Conservation (phyloP, 2,888 invertebrate species). For the Boloria selene region DNA sequence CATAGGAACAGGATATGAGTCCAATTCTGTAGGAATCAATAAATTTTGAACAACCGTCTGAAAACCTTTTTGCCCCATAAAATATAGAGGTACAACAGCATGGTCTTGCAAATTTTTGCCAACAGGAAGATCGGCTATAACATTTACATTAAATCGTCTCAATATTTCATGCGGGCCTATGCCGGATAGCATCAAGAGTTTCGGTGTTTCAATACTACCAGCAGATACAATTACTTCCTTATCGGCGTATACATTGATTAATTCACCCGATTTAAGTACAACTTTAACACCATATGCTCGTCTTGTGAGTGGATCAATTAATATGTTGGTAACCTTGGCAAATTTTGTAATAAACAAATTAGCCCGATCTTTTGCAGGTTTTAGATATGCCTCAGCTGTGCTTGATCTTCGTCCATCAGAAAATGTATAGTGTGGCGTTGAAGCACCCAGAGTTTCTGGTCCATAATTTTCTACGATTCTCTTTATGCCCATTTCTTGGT, state of each 20-base stretch:
- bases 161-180: slow-evolving; percentile 62
- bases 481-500: slow-evolving; percentile 50
- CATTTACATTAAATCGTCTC: slow-evolving; percentile 51
- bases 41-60: slow-evolving; percentile 46
- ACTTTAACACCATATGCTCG: slow-evolving; percentile 61
- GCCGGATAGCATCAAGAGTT: slow-evolving; percentile 68
- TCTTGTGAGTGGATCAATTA: slow-evolving; percentile 53
- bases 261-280: slow-evolving; percentile 46
- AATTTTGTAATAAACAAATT: slow-evolving; percentile 63
- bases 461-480: slow-evolving; percentile 49
- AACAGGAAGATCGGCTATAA: slow-evolving; percentile 63
- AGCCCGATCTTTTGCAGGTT: slow-evolving; percentile 50
- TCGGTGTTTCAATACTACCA: slow-evolving; percentile 64
- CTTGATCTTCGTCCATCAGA: slow-evolving; percentile 64
- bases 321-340: slow-evolving; percentile 58
- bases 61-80: slow-evolving; percentile 56
- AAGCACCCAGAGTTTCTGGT: slow-evolving; percentile 46
- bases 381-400: slow-evolving; percentile 65
- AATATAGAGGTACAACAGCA: slow-evolving; percentile 50
- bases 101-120: slow-evolving; percentile 71
- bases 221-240: slow-evolving; percentile 68
- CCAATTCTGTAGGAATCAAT: slow-evolving; percentile 43
- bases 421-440: slow-evolving; percentile 52
- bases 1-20: slow-evolving; percentile 54
- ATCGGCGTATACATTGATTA: slow-evolving; percentile 52